Conservation (phyloP, 2,888 invertebrate genomes). For the Polydesmus complanatus region DNA sequence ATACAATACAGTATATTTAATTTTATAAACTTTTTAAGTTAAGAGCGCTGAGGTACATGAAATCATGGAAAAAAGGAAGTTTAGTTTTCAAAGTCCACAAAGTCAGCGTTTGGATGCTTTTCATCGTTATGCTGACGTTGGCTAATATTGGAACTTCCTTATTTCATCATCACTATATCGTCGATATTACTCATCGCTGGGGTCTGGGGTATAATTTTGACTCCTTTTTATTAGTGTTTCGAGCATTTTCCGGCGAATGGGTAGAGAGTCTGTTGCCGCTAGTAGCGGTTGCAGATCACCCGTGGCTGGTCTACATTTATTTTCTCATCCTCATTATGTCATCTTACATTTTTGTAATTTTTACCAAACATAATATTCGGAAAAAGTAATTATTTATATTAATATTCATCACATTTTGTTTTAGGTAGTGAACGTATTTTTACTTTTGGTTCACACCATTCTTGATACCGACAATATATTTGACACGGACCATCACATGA, state of each 20-base stretch:
- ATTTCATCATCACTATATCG: background rate
- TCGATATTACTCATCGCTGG: too few species aligned
- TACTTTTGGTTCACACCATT: too few species aligned
- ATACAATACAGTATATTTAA: background rate
- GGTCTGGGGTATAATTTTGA: constrained; percentile 35
- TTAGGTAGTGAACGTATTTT: too few species aligned
- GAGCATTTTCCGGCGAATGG: constrained; percentile 94
- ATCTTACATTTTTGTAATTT: too few species aligned
- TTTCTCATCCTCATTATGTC: background rate
- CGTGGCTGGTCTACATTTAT: background rate
- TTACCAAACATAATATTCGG: too few species aligned
- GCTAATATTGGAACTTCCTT: background rate
- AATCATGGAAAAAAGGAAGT: background rate
- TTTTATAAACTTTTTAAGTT: background rate
- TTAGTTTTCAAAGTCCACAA: background rate
- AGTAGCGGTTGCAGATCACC: background rate
- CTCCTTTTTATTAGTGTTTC: constrained; percentile 96
- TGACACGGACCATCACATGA: too few species aligned
- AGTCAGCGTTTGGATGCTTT: background rate
- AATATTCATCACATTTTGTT: too few species aligned
- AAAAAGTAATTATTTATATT: too few species aligned
- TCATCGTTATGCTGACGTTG: background rate
- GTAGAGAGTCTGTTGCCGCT: constrained; percentile 81
- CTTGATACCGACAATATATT: too few species aligned
- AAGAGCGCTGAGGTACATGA: background rate